Conservation (phyloP, 2,797 vertebrate species). For the Jordanella pulchra region DNA sequence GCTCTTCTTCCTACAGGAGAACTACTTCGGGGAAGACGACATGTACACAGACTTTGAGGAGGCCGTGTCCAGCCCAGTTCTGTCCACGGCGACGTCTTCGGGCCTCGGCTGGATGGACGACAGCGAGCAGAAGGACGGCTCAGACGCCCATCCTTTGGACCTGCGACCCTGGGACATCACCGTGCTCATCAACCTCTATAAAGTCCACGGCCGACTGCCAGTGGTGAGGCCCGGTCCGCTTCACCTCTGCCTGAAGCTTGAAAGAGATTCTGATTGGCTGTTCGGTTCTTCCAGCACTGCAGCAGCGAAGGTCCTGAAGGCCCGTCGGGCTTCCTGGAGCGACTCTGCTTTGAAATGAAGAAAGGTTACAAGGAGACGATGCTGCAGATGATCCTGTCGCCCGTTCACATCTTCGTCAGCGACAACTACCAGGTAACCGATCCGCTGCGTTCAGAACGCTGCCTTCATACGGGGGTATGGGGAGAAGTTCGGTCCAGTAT, state of each 20-base stretch:
- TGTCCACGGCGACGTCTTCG: conserved; percentile 91
- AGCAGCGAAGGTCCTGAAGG: conserved; percentile 92
- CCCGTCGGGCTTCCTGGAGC: conserved; percentile 92
- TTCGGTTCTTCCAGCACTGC: conserved; percentile 82
- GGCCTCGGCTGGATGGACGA: conserved; percentile 91
- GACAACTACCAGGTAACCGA: conserved; percentile 92
- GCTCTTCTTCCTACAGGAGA: conserved; percentile 81
- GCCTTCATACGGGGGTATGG: too few relatives aligned
- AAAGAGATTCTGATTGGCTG: neutral
- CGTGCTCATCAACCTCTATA: conserved; percentile 95
- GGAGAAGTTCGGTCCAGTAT: too few relatives aligned
- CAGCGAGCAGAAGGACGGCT: conserved; percentile 79
- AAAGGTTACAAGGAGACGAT: conserved; percentile 96
- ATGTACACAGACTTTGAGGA: conserved; percentile 99
- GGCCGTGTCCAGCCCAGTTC: conserved; percentile 88
- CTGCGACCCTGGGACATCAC: conserved; percentile 98
- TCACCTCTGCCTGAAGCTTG: too few relatives aligned
- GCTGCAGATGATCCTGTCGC: conserved; percentile 94
- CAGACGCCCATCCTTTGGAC: conserved; percentile 85
- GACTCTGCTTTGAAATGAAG: conserved; percentile 98
- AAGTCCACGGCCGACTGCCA: conserved; percentile 96
- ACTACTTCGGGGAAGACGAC: conserved; percentile 98
- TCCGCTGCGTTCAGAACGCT: neutral
- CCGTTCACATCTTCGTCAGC: conserved; percentile 91
- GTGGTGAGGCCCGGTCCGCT: conserved; percentile 79